These are phyloP conservation scores for Microctenopoma lineatum DNA, from an alignment of 2,797 vertebrate species.

Conservation along the genomic window DNA sequence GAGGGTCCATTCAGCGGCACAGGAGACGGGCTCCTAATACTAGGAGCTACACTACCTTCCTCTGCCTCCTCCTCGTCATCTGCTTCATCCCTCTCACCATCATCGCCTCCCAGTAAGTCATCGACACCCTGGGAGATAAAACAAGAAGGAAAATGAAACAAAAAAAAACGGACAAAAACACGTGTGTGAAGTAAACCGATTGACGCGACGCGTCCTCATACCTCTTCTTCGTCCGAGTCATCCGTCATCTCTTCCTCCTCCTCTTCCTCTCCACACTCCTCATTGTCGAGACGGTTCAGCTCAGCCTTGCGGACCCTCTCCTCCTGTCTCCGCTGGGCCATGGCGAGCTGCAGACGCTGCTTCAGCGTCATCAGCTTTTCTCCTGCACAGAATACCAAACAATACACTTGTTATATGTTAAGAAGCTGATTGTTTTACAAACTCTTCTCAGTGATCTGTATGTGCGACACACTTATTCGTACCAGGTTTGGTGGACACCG, in stretches of 20 bases:
- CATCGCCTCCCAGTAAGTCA: slow-evolving; percentile 84
- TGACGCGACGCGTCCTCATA: slow-evolving; percentile 19
- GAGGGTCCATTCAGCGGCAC: slow-evolving; percentile 72
- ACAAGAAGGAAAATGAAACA: not conserved
- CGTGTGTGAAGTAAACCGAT: not conserved
- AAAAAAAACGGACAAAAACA: not conserved
- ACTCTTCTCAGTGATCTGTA: not conserved
- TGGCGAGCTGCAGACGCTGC: slow-evolving; percentile 94
- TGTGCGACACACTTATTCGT: not conserved
- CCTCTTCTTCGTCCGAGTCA: slow-evolving; percentile 90
- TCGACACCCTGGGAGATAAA: slow-evolving; percentile 82
- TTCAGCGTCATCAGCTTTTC: slow-evolving; percentile 91
- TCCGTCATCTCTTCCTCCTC: slow-evolving; percentile 90
- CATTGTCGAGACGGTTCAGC: slow-evolving; percentile 91
- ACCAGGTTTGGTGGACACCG: slow-evolving; percentile 87
- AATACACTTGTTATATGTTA: too few species aligned
- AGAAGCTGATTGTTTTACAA: too few species aligned
- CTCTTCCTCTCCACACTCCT: slow-evolving; percentile 90
- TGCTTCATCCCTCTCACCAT: slow-evolving; percentile 70
- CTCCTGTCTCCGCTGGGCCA: slow-evolving; percentile 91
- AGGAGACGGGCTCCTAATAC: slow-evolving; percentile 68
- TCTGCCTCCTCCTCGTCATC: slow-evolving; percentile 48
- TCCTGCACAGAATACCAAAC: slow-evolving; percentile 75
- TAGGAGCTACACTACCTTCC: slow-evolving; percentile 54
- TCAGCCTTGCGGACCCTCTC: slow-evolving; percentile 90